Conservation (phyloP, 1,140 invertebrate genomes). For the Drosophila kanapiae region DNA sequence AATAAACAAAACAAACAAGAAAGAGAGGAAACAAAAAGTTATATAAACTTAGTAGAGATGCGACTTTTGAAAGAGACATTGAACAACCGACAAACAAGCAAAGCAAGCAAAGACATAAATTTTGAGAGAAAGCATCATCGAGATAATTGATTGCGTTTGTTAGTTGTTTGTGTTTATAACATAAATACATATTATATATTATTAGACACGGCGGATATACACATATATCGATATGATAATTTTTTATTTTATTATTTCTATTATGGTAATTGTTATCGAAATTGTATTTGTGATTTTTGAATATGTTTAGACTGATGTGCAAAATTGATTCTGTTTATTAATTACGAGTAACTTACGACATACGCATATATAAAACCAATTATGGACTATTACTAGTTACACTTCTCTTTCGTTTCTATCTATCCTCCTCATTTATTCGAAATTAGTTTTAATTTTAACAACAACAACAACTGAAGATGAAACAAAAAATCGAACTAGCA, state of each 20-base stretch:
- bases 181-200: conserved; percentile 62
- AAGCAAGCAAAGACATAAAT: conserved; percentile 42
- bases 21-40: conserved; percentile 26
- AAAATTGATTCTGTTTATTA: conserved; percentile 81
- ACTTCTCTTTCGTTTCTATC: conserved; percentile 40
- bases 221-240: conserved; percentile 68
- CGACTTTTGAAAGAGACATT: conserved; percentile 32
- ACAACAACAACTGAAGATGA: conserved; percentile 29
- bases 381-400: conserved; percentile 45
- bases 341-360: conserved; percentile 64
- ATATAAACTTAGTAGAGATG: conserved; percentile 38
- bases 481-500: conserved; percentile 46
- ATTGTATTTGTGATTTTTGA: conserved; percentile 84
- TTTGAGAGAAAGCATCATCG: conserved; percentile 14
- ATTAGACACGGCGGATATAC: conserved; percentile 21
- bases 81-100: conserved; percentile 31
- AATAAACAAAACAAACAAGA: conserved; percentile 19
- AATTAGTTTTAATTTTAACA: conserved; percentile 65
- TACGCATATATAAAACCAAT: conserved; percentile 35
- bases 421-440: conserved; percentile 46
- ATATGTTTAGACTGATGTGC: conserved; percentile 83
- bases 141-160: conserved; percentile 66
- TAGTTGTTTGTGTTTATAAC: conserved; percentile 54
- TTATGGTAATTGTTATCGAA: conserved; percentile 84
- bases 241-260: conserved; percentile 78